A percentile compares a stretch with the other conserved stretches of the same genome.
Conservation (phyloP, 2,797 vertebrate genomes). For the Chanos chanos region DNA sequence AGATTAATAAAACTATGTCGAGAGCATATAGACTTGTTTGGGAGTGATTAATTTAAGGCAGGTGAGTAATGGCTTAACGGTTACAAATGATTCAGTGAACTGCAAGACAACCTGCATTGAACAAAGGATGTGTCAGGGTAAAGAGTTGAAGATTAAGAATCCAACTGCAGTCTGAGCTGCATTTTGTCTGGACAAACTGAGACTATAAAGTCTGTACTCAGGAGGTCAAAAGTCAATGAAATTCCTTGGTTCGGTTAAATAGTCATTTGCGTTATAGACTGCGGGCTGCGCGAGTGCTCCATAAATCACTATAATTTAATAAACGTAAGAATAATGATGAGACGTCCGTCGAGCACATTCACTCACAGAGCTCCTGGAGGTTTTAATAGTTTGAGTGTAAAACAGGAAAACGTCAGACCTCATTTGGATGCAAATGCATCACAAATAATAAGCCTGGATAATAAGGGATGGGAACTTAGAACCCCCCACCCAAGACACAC, state of each 20-base stretch:
- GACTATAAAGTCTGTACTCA: conserved; percentile 54
- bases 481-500: too few relatives aligned
- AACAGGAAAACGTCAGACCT: conserved; percentile 67
- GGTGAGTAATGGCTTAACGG: conserved; percentile 22
- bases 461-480: too few relatives aligned
- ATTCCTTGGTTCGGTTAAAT: conserved; percentile 77
- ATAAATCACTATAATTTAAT: conserved; percentile 82
- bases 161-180: conserved; percentile 23
- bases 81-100: conserved; percentile 16
- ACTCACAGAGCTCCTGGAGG: conserved; percentile 65
- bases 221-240: conserved; percentile 80
- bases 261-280: conserved; percentile 74
- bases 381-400: conserved; percentile 66
- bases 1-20: conserved; percentile 13
- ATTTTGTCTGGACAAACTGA: conserved; percentile 43
- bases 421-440: conserved; percentile 66
- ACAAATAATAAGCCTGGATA: conserved; percentile 57
- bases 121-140: neutral
- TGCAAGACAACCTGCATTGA: conserved; percentile 13
- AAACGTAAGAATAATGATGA: conserved; percentile 76
- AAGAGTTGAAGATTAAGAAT: conserved; percentile 2
- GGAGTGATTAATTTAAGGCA: conserved; percentile 19
- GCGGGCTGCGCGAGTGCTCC: conserved; percentile 56
- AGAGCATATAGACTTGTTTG: neutral
- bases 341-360: conserved; percentile 65